phyloP scores from a whole-genome alignment of 2,888 invertebrate genomes.

The Perizoma affinitatum region DNA sequence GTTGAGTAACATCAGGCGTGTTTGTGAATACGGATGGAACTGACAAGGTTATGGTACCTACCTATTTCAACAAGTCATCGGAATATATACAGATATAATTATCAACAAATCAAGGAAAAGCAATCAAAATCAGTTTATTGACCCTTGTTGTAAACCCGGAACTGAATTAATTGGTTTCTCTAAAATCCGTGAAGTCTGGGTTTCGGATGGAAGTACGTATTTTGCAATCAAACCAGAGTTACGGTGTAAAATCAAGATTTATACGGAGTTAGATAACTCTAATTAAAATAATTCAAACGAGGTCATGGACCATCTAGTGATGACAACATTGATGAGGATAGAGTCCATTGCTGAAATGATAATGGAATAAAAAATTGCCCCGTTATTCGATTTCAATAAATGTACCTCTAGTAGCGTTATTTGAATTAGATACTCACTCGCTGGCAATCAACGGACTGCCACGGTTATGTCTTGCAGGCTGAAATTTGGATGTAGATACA shows the following conservation, averaged over 20 bases:
- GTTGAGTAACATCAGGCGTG: too few species aligned
- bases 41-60: too few species aligned
- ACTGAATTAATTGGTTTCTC: conserved; percentile 23
- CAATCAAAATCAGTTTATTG: conserved; percentile 26
- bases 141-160: conserved; percentile 27
- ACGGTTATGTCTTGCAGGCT: too few species aligned
- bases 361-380: too few species aligned
- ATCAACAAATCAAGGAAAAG: conserved; percentile 14
- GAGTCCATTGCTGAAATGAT: too few species aligned
- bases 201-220: conserved; percentile 5
- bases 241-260: conserved; percentile 7
- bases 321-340: neutral
- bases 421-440: too few species aligned
- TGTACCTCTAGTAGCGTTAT: too few species aligned
- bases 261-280: conserved; percentile 7
- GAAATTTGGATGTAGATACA: too few species aligned
- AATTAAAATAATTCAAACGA: neutral
- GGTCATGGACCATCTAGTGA: neutral
- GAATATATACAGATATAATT: conserved; percentile 1
- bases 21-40: too few species aligned
- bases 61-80: neutral
- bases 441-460: too few species aligned
- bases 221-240: conserved; percentile 10
- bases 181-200: conserved; percentile 32
- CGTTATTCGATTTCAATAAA: too few species aligned